Evolutionary conservation across 2,113 vertebrate species (phyloP).

Genomic region (Aptenodytes forsteri): DNA sequence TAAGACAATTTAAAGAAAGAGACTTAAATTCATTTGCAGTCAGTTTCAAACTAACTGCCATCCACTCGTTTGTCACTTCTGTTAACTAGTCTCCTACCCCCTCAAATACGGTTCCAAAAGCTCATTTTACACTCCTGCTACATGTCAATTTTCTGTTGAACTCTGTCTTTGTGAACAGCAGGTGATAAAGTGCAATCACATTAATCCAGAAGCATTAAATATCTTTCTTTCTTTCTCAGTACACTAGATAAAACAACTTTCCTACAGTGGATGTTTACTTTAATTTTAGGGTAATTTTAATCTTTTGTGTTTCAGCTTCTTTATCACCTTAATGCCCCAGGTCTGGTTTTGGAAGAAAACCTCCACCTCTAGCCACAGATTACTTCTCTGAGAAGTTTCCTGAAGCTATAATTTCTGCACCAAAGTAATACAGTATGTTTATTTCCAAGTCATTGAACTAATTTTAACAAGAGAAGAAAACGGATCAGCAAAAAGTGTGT

Average conservation of each 20-base stretch:
- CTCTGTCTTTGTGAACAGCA: neutral
- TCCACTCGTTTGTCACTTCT: neutral
- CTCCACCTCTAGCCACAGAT: neutral
- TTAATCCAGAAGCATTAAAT: neutral
- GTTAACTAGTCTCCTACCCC: neutral
- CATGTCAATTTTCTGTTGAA: neutral
- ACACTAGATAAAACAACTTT: neutral
- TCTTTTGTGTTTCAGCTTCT: neutral
- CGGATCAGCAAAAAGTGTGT: neutral
- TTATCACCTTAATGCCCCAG: neutral
- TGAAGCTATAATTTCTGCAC: neutral
- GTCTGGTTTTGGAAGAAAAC: neutral
- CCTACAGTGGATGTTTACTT: neutral
- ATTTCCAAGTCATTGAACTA: neutral
- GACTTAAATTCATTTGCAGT: neutral
- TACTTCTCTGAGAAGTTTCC: neutral
- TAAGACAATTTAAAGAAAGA: neutral
- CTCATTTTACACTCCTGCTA: neutral
- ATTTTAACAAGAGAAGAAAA: neutral
- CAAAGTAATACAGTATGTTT: accelerated
- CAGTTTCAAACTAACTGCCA: neutral
- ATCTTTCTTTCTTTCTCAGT: neutral
- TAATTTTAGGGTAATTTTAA: neutral
- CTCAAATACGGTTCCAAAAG: neutral
- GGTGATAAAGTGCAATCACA: neutral